phyloP scores from a whole-genome alignment of 2,113 vertebrate genomes.

The Geococcyx californianus region DNA sequence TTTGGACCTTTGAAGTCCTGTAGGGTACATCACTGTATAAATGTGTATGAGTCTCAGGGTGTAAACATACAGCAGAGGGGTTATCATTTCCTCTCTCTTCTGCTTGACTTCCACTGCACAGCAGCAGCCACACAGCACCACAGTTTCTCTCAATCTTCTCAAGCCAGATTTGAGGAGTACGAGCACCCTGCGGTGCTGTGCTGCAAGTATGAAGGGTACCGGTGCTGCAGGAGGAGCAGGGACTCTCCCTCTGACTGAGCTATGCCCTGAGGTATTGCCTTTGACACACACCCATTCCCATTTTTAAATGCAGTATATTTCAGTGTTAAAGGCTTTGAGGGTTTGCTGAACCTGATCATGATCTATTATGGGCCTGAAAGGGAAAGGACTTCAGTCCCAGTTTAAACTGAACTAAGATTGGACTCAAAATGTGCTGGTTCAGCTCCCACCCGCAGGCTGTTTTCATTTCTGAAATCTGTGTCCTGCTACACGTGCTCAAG shows the following conservation, averaged over 20 bases:
- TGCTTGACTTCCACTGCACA: neutral
- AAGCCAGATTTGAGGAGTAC: neutral
- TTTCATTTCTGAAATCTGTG: conserved; percentile 32
- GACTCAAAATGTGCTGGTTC: neutral
- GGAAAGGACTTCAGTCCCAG: neutral
- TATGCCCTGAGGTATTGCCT: neutral
- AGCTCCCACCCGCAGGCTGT: neutral
- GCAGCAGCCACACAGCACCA: accelerated
- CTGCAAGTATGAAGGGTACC: neutral
- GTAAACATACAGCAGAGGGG: neutral
- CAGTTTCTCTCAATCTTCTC: neutral
- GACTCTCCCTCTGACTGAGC: neutral
- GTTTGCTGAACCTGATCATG: neutral
- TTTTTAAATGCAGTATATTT: neutral
- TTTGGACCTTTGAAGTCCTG: neutral
- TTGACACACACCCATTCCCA: neutral
- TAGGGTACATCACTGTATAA: neutral
- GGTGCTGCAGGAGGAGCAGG: neutral
- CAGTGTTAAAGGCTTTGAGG: neutral
- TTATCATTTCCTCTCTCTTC: neutral
- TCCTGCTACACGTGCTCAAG: neutral
- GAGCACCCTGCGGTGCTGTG: neutral
- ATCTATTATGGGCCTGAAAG: neutral
- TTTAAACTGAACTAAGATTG: neutral
- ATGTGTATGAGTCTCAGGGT: neutral